phyloP scores from a whole-genome alignment of 2,113 vertebrate species.

The Syngnathus typhle region DNA sequence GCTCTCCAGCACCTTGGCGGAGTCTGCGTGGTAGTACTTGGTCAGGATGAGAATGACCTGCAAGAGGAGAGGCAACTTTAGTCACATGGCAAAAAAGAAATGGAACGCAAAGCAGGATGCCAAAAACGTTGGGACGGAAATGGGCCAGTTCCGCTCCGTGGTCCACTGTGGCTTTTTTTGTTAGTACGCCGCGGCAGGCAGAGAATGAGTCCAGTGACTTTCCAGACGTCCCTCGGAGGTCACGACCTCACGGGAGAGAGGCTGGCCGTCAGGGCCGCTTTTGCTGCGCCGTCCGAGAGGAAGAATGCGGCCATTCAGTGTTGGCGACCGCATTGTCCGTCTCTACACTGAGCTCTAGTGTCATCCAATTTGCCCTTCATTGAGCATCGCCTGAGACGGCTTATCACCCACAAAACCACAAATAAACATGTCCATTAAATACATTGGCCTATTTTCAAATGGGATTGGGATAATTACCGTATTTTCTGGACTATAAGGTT shows the following conservation, averaged over 20 bases:
- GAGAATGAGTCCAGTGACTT: constrained; percentile 43
- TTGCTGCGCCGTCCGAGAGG: constrained; percentile 22
- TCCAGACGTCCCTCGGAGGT: constrained; percentile 25
- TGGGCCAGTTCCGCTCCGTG: neutral
- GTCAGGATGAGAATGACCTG: constrained; percentile 98
- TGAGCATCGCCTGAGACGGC: too few relatives aligned
- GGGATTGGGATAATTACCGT: too few relatives aligned
- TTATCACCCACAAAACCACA: too few relatives aligned
- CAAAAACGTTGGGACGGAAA: neutral
- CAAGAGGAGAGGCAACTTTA: constrained; percentile 18
- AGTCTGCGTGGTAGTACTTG: constrained; percentile 94
- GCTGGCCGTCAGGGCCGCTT: constrained; percentile 17
- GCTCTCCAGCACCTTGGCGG: constrained; percentile 94
- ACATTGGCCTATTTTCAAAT: too few relatives aligned
- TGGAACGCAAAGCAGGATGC: too few relatives aligned
- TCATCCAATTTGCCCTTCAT: too few relatives aligned
- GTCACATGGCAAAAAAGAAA: neutral
- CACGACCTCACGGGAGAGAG: constrained; percentile 34
- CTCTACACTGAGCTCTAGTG: too few relatives aligned
- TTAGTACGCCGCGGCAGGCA: constrained; percentile 42
- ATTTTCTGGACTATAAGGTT: too few relatives aligned
- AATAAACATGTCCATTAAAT: too few relatives aligned
- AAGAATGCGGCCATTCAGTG: constrained; percentile 50
- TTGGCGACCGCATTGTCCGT: too few relatives aligned
- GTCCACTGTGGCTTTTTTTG: constrained; percentile 45